A percentile compares a stretch with the other conserved stretches of the same genome.
phyloP scores from a whole-genome alignment of 2,888 invertebrate species.

The Lochmaea crataegi region DNA sequence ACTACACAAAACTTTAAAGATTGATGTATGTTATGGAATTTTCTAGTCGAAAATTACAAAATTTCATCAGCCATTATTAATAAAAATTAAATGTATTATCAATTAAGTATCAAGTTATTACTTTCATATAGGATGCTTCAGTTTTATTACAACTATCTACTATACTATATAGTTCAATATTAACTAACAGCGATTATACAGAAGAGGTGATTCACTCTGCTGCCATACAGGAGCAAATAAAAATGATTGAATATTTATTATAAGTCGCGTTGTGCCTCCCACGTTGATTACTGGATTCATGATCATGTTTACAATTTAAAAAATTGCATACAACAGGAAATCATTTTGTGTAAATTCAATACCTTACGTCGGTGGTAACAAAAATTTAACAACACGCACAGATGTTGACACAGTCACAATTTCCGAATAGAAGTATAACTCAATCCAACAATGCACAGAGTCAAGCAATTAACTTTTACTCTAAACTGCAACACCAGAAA shows the following conservation, averaged over 20 bases:
- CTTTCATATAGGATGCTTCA: too few relatives aligned
- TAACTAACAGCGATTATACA: background rate
- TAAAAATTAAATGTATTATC: too few relatives aligned
- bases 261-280: conserved; percentile 21
- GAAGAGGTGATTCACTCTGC: background rate
- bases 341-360: conserved; percentile 7
- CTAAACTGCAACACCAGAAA: too few relatives aligned
- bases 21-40: too few relatives aligned
- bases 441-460: too few relatives aligned
- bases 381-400: background rate
- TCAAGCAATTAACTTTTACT: too few relatives aligned
- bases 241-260: conserved; percentile 27
- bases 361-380: background rate
- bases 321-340: conserved; percentile 4
- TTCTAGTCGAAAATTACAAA: too few relatives aligned
- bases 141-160: background rate
- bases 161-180: background rate
- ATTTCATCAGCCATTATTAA: too few relatives aligned
- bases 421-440: background rate
- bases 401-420: background rate
- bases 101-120: too few relatives aligned
- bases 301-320: conserved; percentile 17
- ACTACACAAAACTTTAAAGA: too few relatives aligned
- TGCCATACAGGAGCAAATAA: conserved; percentile 16
- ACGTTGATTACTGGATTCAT: conserved; percentile 24